Percentiles rank a stretch among this genome's conserved stretches.
phyloP scores from a whole-genome alignment of 2,888 invertebrate genomes.

The Lottia gigantea region DNA sequence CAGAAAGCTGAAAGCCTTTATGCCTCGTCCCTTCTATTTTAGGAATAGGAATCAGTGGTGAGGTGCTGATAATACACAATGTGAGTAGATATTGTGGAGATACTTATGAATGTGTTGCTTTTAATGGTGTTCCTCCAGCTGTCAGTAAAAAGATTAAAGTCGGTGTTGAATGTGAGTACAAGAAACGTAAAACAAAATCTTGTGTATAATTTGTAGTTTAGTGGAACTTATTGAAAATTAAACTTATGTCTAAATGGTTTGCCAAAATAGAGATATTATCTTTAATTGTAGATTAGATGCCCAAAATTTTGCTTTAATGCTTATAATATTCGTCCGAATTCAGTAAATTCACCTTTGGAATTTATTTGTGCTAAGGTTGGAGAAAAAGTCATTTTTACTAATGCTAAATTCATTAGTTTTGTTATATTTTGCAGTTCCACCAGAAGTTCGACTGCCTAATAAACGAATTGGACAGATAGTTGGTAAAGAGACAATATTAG shows the following conservation, averaged over 20 bases:
- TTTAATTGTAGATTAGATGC: too few species aligned
- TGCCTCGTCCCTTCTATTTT: not conserved
- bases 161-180: slow-evolving; percentile 89
- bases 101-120: slow-evolving; percentile 90
- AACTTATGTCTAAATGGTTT: too few species aligned
- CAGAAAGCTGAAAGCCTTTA: too few species aligned
- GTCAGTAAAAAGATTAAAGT: slow-evolving; percentile 89
- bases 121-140: slow-evolving; percentile 91
- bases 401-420: not conserved
- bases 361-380: too few species aligned
- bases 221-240: too few species aligned
- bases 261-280: too few species aligned
- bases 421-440: slow-evolving; percentile 39
- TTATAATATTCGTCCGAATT: too few species aligned
- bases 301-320: too few species aligned
- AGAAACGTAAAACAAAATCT: too few species aligned
- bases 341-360: too few species aligned
- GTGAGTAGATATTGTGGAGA: slow-evolving; percentile 91
- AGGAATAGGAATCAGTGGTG: slow-evolving; percentile 70
- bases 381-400: too few species aligned
- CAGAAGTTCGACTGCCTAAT: slow-evolving; percentile 51
- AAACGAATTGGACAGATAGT: slow-evolving; percentile 47
- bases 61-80: slow-evolving; percentile 79
- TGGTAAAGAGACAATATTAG: slow-evolving; percentile 56
- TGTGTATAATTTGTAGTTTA: too few species aligned